phyloP scores from a whole-genome alignment of 35 echinoderm and acorn worm species.

The Eucidaris tribuloides region DNA sequence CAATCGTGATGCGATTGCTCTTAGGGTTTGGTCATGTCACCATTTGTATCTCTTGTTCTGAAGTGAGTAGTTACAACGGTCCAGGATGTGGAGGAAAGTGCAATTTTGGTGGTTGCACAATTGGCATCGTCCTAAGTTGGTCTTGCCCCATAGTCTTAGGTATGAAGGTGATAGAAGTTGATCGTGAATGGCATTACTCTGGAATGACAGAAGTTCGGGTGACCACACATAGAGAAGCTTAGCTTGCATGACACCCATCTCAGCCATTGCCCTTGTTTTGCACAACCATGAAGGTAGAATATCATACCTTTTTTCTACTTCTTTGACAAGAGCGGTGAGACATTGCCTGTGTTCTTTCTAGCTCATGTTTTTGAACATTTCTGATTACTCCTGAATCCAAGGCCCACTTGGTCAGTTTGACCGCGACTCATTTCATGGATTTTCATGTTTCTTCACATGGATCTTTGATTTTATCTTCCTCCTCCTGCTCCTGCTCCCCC shows the following conservation, averaged over 20 bases:
- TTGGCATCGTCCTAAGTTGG: neutral
- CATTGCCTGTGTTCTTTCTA: neutral
- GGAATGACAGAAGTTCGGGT: neutral
- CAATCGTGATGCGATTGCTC: too few species aligned
- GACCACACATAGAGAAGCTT: neutral
- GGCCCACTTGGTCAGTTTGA: neutral
- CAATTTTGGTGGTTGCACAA: neutral
- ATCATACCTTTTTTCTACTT: neutral
- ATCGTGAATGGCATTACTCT: neutral
- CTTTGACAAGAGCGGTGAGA: neutral
- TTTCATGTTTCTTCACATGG: too few species aligned
- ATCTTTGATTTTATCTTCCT: too few species aligned
- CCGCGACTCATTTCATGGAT: neutral
- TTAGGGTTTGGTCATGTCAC: neutral
- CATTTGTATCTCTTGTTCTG: neutral
- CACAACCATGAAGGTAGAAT: neutral
- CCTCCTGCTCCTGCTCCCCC: too few species aligned
- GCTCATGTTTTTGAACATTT: slow-evolving; percentile 1
- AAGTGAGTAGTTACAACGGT: neutral
- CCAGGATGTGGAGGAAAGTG: neutral
- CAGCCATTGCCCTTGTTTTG: neutral
- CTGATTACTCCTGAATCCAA: slow-evolving; percentile 12
- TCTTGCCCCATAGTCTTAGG: slow-evolving; percentile 8
- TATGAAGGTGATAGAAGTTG: neutral
- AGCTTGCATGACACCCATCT: neutral